Percentiles rank a stretch among this genome's conserved stretches.
Evolutionary conservation across 2,888 invertebrate genomes (phyloP).

Genomic region (Caenorhabditis wallacei): DNA sequence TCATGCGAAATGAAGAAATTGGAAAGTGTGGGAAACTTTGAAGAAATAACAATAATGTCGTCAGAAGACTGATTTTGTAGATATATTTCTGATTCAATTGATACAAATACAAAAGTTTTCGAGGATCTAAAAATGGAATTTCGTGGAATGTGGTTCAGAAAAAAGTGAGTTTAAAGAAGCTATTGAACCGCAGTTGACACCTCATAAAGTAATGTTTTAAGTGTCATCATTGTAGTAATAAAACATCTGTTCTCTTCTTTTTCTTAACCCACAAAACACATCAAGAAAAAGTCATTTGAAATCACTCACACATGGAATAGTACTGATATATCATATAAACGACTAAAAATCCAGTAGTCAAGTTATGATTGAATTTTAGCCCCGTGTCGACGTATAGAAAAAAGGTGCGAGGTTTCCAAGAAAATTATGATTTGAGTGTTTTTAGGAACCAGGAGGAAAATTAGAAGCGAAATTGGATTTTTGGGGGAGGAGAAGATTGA

Average conservation of each 20-base stretch:
- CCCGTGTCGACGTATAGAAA: background rate
- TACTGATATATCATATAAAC: background rate
- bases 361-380: background rate
- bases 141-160: too few relatives aligned
- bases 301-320: too few relatives aligned
- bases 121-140: too few relatives aligned
- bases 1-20: background rate
- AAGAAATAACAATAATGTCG: background rate
- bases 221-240: background rate
- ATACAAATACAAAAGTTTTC: too few relatives aligned
- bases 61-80: too few relatives aligned
- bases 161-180: background rate
- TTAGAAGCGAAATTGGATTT: background rate
- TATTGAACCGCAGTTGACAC: background rate
- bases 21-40: background rate
- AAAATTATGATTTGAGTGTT: slow-evolving; percentile 15
- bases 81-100: too few relatives aligned
- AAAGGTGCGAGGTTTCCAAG: background rate
- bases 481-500: background rate
- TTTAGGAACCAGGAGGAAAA: background rate
- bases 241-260: background rate
- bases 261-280: too few relatives aligned
- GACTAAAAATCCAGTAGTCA: background rate
- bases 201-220: background rate
- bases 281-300: too few relatives aligned